A percentile compares a stretch with the other conserved stretches of the same genome.
phyloP scores from a whole-genome alignment of 2,113 vertebrate species.

The Rhodinocichla rosea region DNA sequence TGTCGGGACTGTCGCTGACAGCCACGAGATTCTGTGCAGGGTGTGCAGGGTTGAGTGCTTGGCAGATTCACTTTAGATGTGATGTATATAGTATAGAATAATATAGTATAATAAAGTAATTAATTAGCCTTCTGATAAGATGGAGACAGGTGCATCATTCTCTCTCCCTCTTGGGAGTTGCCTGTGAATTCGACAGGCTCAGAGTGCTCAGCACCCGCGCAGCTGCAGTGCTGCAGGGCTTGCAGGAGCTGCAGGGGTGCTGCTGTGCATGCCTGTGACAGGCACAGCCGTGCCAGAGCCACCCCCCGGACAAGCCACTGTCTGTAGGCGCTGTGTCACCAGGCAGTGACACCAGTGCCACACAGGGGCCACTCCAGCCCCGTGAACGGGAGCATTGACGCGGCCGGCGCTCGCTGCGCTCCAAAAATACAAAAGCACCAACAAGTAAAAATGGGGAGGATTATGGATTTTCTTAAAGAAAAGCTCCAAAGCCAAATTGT shows the following conservation, averaged over 20 bases:
- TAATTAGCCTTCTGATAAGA: too few species aligned
- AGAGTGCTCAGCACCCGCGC: background rate
- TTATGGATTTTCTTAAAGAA: background rate
- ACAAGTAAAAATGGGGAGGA: rapidly evolving
- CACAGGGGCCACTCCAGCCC: background rate
- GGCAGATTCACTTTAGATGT: too few species aligned
- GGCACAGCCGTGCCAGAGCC: background rate
- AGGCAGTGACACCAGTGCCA: background rate
- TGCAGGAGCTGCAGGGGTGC: background rate
- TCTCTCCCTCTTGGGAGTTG: too few species aligned
- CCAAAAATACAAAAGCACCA: background rate
- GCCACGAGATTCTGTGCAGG: too few species aligned
- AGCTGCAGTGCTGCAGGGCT: background rate
- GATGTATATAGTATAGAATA: too few species aligned
- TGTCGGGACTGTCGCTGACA: too few species aligned
- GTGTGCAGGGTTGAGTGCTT: too few species aligned
- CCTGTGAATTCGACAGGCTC: background rate
- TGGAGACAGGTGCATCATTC: too few species aligned
- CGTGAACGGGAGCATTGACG: background rate
- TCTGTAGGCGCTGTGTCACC: background rate
- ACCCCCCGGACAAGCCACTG: background rate
- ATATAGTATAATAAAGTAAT: too few species aligned
- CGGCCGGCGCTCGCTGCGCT: rapidly evolving
- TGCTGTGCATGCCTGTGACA: background rate
- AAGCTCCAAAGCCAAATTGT: background rate